Base-by-base conservation (phyloP, 2,113 vertebrate genomes). In the Austrofundulus limnaeus region DNA sequence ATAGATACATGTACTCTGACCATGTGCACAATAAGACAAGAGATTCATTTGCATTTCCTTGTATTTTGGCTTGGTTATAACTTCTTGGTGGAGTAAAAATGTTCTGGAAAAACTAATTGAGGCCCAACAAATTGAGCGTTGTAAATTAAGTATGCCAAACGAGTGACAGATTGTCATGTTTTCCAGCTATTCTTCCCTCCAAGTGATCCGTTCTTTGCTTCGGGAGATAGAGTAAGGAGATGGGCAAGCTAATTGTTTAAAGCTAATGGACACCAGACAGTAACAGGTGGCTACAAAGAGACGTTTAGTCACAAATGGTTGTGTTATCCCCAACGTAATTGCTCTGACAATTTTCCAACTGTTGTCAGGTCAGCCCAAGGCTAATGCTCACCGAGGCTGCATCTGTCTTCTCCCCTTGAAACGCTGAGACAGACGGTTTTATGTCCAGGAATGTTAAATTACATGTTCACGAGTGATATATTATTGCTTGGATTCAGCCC, bases 271-370 rank as follows among this genome's bases (percentile, higher is more conserved):
- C 68, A 65, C 49, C 59, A 78, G 45, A 43, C 63, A 65, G 59
- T 68, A 73, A 78, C 84, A 84, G 79, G 80, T 86, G 78, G 74
- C 78, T 75, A 73, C 70, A 74, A 73, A 79, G 56, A 75, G 53
- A 54, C 61, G 28, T 64, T 84, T 80, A 68, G 69, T 80, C 78
- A 64, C 20, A 48, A 70, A 69, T 52, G 75, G 62, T 62, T 86
- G 83, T 78, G 58, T 86, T 85, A 57, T 71, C 66, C 42, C 58
- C 72, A 66, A 8, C 66, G 77, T 82, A 85, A 89, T 88, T 84
- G 86, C 60, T 53, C 65, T 73, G 59, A 78, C 81, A 84, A 64
- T 71, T 68, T 78, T 84, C 57, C 70, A 72, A 55, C 78, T 78
- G 73, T 76, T 52, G 81, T 86, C 75, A 69, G 76, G 76, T 80